Evolutionary conservation across 1,140 invertebrate species (phyloP), one percentile per base, ranked within the genome.

Genomic region (Apolygus lucorum): DNA sequence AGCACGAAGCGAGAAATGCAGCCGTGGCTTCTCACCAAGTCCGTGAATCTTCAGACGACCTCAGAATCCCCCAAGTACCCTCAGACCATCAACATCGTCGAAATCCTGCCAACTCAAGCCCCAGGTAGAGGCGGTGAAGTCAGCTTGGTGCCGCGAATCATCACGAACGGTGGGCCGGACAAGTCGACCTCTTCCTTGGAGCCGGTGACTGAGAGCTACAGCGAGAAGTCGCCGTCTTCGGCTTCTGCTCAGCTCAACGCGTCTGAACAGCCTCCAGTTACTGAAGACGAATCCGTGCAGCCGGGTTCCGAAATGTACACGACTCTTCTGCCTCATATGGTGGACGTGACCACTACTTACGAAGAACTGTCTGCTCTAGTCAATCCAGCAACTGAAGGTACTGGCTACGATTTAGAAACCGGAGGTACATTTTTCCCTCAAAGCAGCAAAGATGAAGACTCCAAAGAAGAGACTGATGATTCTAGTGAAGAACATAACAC

Each of bases 1-100:
- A 68, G 68, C 49, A 54, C 71, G 14, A 75, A 75, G 34, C 25
- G 73, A 63, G 74, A 75, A 68, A 75, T 75, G 68, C 73, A 75
- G 42, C 74, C 74, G 17, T 75, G 74, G 74, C 72, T 74, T 13
- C 42, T 75, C 28, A 74, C 73, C 2, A 72, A 72, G 67, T 28
- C 67, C n/a, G 67, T 34, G 1, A 70, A 28, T 28, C 8, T 63
- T 29, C 67, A 2, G 25, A 63, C 64, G 13, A 28, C 70, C 25
- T n/a, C n/a, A n/a, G 27, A 34, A 28, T 68, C 54, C n/a, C 34
- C 68, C 8, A 70, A 49, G 2, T 70, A 68, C 21, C 69, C 67
- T 1, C 68, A 63, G 26, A 70, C 72, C n/a, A 70, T 70, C 29
- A 72, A 68, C 64, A 70, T 70, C 2, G 52, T 63, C 1, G 68